Evolutionary conservation across 2,888 invertebrate species (phyloP).

Genomic region (Melanotus villosus): DNA sequence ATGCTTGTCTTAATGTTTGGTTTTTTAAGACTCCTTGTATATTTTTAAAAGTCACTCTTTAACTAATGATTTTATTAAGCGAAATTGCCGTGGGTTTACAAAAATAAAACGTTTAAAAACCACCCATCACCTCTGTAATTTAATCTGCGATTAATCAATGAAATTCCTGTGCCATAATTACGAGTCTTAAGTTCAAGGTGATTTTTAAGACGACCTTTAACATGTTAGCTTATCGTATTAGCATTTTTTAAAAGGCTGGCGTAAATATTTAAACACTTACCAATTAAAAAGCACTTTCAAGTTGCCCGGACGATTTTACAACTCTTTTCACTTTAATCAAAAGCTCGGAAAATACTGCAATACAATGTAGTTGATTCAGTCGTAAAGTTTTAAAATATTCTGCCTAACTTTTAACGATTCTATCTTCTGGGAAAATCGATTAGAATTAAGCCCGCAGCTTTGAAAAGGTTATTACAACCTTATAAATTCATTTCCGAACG

Average conservation of each 20-base stretch:
- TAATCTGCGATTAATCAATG: too few species aligned
- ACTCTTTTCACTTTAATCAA: not conserved
- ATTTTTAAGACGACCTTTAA: not conserved
- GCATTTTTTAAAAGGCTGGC: not conserved
- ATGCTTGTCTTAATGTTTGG: not conserved
- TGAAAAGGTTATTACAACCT: too few species aligned
- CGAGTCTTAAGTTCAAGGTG: too few species aligned
- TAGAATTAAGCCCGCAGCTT: too few species aligned
- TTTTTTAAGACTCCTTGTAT: conserved; percentile 6
- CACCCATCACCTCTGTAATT: too few species aligned
- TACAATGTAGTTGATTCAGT: not conserved
- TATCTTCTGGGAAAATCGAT: too few species aligned
- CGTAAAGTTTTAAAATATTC: not conserved
- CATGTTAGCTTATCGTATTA: not conserved
- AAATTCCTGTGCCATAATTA: too few species aligned
- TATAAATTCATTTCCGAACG: too few species aligned
- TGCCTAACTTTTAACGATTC: too few species aligned
- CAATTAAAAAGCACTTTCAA: not conserved
- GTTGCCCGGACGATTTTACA: not conserved
- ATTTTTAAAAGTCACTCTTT: not conserved
- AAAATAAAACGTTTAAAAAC: too few species aligned
- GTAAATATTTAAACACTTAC: not conserved
- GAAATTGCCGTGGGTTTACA: too few species aligned
- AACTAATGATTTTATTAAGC: too few species aligned
- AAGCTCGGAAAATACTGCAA: not conserved